These are phyloP conservation scores for Amblyornis subalaris DNA, from an alignment of 2,113 vertebrate species.

Conservation along the genomic window DNA sequence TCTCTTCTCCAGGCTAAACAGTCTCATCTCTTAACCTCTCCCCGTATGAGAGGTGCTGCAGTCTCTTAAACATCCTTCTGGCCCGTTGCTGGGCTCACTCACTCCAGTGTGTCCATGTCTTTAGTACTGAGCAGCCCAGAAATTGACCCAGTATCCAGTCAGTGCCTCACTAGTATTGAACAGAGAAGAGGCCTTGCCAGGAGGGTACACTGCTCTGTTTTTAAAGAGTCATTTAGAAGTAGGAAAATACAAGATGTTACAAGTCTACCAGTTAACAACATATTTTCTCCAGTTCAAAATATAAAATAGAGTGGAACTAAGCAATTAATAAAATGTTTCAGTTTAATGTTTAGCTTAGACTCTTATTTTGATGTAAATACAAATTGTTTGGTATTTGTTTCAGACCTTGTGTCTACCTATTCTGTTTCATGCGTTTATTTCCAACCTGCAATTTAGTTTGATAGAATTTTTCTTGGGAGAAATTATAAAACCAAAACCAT, in stretches of 20 bases:
- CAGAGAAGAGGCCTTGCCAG: not conserved
- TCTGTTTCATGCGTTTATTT: not conserved
- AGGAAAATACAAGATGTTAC: not conserved
- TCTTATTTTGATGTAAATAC: not conserved
- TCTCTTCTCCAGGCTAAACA: not conserved
- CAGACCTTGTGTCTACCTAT: not conserved
- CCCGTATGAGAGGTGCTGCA: too few species aligned
- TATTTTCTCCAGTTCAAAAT: not conserved
- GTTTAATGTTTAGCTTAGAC: not conserved
- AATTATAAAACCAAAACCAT: not conserved
- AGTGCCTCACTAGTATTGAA: not conserved
- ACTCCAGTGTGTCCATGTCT: not conserved
- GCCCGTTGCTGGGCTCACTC: not conserved
- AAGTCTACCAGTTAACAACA: not conserved
- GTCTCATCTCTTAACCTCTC: not conserved
- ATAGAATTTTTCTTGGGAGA: slow-evolving; percentile 1
- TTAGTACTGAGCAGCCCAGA: not conserved
- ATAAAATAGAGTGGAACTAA: not conserved
- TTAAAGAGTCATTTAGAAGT: not conserved
- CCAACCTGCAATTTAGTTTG: slow-evolving; percentile 16
- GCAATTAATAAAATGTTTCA: not conserved
- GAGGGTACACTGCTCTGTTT: not conserved
- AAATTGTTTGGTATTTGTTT: not conserved
- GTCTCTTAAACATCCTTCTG: not conserved
- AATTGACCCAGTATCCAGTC: not conserved